Base-by-base conservation (phyloP, 2,797 vertebrate genomes). In the Dicrostonyx torquatus region DNA sequence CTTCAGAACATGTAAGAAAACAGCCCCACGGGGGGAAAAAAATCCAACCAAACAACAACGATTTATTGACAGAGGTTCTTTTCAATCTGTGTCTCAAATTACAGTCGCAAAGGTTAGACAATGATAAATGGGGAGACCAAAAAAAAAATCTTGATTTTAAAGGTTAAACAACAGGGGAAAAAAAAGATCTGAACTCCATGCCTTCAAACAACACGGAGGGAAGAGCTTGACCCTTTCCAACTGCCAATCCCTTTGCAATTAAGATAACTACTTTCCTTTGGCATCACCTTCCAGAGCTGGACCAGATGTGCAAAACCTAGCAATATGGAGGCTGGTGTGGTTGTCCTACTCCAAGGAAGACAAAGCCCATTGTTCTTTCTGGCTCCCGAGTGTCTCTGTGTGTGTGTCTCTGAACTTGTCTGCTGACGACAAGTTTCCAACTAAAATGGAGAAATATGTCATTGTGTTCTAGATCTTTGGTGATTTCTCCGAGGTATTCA, bases 71-170 rank as follows among this genome's bases (percentile, higher is more conserved):
- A 75, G 40, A 80, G 12, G 26, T 91, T 60, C 73, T 72, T 96
- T 96, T 92, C 11, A 20, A 78, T 87, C 53, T 50, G 22, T 83
- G 94, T 77, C 75, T 92, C 24, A 68, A 95, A 94, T 89, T 73
- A 78, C 6, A 80, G 82, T 79, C 58, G 0, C 0, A 85, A 84
- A 97, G 70, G 10, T 84, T 94, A 87, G 95, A 50, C 9, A 50
- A n/a, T 87, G 90, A 80, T 64, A 83, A 92, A 40, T 53, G 53
- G 37, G 34, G 40, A 79, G 53, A 86, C 94, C n/a, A n/a, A n/a
- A 68, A 75, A 70, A 68, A 17, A 11, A 43, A 58, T 17, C 13
- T 68, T 82, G 79, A 37, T 53, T 94, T 62, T 78, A 64, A n/a
- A 34, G 50, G 50, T 53, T 73, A 34, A 66, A 17, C 24, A 70